Conservation (phyloP, 2,888 invertebrate species). For the Ceriagrion tenellum region DNA sequence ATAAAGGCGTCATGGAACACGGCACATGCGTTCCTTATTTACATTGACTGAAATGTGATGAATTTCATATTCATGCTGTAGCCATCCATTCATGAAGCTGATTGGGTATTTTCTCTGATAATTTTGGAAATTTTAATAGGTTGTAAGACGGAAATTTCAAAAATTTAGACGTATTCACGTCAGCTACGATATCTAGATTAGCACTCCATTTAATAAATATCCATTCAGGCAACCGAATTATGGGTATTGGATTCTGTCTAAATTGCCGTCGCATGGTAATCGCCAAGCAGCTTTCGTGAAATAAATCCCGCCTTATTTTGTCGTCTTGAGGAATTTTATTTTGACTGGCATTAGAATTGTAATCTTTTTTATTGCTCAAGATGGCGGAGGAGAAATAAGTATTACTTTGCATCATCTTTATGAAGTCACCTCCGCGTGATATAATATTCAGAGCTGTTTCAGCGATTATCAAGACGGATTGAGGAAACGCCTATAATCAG, state of each 20-base stretch:
- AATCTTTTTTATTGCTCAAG: not conserved
- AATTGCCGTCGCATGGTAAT: not conserved
- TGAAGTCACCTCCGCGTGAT: not conserved
- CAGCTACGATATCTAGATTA: not conserved
- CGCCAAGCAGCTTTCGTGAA: not conserved
- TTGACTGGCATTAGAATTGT: not conserved
- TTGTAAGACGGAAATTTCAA: not conserved
- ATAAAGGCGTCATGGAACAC: not conserved
- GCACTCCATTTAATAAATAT: not conserved
- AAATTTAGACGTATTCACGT: not conserved
- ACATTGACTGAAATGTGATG: not conserved
- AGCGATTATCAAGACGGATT: slow-evolving; percentile 26
- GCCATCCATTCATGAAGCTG: not conserved
- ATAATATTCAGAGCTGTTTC: not conserved
- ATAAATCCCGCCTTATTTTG: not conserved
- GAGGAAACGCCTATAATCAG: slow-evolving; percentile 22
- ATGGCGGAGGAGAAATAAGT: not conserved
- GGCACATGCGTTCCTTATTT: not conserved
- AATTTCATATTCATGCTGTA: not conserved
- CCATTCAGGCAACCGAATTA: not conserved
- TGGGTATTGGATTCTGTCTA: not conserved
- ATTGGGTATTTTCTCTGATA: not conserved
- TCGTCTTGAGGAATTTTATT: not conserved
- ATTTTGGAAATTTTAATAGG: not conserved
- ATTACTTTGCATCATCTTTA: not conserved